Conservation (phyloP, 1,140 invertebrate genomes). For the Drosophila equinoxialis region DNA sequence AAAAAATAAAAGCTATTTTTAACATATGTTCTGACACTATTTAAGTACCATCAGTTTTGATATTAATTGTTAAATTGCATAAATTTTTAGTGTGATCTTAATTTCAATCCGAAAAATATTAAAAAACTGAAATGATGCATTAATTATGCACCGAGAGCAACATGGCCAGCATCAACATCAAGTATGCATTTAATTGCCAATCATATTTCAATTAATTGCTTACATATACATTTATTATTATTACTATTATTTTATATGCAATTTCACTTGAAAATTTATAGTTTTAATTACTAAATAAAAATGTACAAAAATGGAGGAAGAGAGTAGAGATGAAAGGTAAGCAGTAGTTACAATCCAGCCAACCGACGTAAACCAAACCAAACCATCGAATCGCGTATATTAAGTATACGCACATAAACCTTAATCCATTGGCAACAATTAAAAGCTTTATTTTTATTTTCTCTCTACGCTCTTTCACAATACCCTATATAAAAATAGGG, state of each 20-base stretch:
- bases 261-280: constrained; percentile 62
- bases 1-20: background rate
- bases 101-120: constrained; percentile 1
- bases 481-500: background rate
- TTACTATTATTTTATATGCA: constrained; percentile 39
- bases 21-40: background rate
- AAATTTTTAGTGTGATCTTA: constrained; percentile 10
- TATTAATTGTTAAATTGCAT: constrained; percentile 7
- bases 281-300: constrained; percentile 60
- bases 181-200: constrained; percentile 74
- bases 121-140: background rate
- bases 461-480: background rate
- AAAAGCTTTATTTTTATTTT: constrained; percentile 67
- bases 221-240: constrained; percentile 41
- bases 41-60: background rate
- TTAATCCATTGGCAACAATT: constrained; percentile 76
- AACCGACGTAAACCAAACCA: constrained; percentile 17
- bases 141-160: constrained; percentile 57
- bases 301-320: constrained; percentile 14
- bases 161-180: constrained; percentile 52
- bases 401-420: constrained; percentile 72
- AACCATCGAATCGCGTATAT: constrained; percentile 41
- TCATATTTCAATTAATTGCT: constrained; percentile 79
- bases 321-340: background rate
- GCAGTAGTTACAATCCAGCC: background rate